A percentile compares a stretch with the other conserved stretches of the same genome.
Conservation (phyloP, 2,888 invertebrate species). For the Trisateles emortualis region DNA sequence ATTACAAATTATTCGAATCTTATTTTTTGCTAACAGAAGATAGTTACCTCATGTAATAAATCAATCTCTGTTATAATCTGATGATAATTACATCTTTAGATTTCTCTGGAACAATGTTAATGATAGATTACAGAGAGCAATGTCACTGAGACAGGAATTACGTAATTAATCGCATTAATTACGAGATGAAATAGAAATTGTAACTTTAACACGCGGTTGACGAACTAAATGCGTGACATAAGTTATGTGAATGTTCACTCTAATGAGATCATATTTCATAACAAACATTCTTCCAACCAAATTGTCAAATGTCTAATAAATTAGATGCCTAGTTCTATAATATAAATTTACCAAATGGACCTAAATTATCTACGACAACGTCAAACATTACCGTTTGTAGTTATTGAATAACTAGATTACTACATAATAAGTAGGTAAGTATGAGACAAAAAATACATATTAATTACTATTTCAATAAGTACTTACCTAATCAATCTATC, state of each 20-base stretch:
- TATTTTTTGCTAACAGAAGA: no score
- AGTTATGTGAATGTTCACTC: constrained; percentile 15
- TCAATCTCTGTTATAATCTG: constrained; percentile 23
- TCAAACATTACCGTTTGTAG: no score
- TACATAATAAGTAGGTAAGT: no score
- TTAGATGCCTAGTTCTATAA: no score
- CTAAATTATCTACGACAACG: no score
- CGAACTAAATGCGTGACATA: constrained; percentile 17
- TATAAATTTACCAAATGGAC: no score
- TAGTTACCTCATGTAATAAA: no score
- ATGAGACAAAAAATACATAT: no score
- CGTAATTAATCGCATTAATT: constrained; percentile 32
- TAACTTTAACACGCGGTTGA: neutral
- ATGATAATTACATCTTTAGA: constrained; percentile 51
- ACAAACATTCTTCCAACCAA: neutral
- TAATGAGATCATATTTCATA: constrained; percentile 1
- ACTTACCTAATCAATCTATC: no score
- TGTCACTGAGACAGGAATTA: constrained; percentile 47
- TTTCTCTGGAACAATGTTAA: constrained; percentile 65
- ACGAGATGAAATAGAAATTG: constrained; percentile 12
- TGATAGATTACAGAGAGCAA: constrained; percentile 50
- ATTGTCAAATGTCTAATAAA: neutral
- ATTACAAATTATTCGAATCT: no score
- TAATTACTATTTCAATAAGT: no score
- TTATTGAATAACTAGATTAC: no score